Percentiles rank a stretch among this genome's conserved stretches.
These are phyloP conservation scores for Trimorus sp. DNA, from an alignment of 2,888 invertebrate species.

Conservation along the genomic window DNA sequence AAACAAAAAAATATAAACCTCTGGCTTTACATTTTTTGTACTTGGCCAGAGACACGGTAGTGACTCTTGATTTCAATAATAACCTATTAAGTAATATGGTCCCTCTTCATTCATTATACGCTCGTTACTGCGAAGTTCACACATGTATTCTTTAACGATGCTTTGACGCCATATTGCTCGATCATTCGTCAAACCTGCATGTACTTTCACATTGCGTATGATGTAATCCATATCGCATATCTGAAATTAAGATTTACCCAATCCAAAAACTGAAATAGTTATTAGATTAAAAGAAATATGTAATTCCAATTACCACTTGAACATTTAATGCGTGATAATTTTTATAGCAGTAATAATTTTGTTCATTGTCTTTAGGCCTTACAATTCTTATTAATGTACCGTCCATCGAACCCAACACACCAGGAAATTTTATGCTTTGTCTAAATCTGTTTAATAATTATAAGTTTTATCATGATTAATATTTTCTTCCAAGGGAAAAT, in stretches of 20 bases:
- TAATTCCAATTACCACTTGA: constrained; percentile 1
- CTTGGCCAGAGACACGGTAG: too few relatives aligned
- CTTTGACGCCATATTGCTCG: background rate
- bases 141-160: background rate
- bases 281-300: too few relatives aligned
- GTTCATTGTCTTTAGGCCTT: background rate
- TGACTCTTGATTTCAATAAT: too few relatives aligned
- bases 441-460: too few relatives aligned
- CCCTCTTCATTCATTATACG: background rate
- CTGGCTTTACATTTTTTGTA: too few relatives aligned
- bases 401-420: background rate
- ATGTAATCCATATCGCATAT: background rate
- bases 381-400: background rate
- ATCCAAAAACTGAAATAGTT: too few relatives aligned
- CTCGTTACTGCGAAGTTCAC: background rate
- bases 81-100: background rate
- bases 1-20: too few relatives aligned
- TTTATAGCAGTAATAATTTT: background rate
- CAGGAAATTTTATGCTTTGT: background rate
- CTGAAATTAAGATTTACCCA: too few relatives aligned
- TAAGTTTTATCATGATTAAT: too few relatives aligned
- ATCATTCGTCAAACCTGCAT: background rate
- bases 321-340: background rate
- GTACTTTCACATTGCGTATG: background rate
- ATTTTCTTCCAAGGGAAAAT: too few relatives aligned